Evolutionary conservation across 1,140 invertebrate genomes (phyloP), one percentile per base, ranked within the genome.

Genomic region (Drosophila carrolli): DNA sequence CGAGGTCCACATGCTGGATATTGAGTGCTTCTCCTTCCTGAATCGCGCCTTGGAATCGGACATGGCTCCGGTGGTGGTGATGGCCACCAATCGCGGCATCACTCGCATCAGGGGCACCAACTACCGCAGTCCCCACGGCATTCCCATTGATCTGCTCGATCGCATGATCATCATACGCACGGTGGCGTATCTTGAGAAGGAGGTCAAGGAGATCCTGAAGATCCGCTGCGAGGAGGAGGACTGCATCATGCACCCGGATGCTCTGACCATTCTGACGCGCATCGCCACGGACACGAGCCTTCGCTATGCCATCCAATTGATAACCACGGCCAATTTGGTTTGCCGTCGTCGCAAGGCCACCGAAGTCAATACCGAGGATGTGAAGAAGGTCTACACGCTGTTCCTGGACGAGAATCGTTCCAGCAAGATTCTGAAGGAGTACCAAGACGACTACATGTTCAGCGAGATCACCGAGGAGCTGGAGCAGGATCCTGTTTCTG

Each of bases 41-140:
- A 99, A 99, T 93, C 95, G 98, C 48, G 98, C 98, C 0, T 93
- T 99, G 23, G 99, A 99, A 91, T 97, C 97, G 76, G 98, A 99
- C 84, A 98, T 99, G 95, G 97, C 98, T 0, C 99, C 99, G 0
- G 96, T 99, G 27, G 96, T 99, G 3, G 98, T 99, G 8, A 99
- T 99, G 97, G 99, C 99, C 1, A 99, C 98, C n/a, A 99, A 99
- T 93, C 95, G 98, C 75, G 98, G 98, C 11, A 98, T 99, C 46
- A 99, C 98, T 0, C 95, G 96, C 67, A 99, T 99, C 78, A 94
- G 99, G 61, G 99, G 98, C 23, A 99, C 98, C 9, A 96, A 97
- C 75, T 98, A 99, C 92, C 95, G 95, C 66, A 97, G 97, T 68
- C 98, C 99, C 0, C 99, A 99, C 93, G 99, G 93, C 23, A 97